These are phyloP conservation scores for Cosmia pyralina DNA, from an alignment of 2,888 invertebrate genomes.

Conservation along the genomic window DNA sequence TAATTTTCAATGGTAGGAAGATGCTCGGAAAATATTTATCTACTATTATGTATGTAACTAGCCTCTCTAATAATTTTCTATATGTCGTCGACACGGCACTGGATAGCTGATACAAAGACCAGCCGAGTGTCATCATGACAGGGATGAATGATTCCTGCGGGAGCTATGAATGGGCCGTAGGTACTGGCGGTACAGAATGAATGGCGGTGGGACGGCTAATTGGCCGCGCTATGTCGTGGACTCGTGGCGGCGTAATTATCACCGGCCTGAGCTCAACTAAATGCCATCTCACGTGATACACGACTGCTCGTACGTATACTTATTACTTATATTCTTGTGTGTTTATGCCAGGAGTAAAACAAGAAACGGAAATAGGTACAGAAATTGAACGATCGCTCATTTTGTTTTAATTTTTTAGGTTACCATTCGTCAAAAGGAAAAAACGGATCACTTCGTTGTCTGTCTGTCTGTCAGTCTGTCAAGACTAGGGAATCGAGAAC, in stretches of 20 bases:
- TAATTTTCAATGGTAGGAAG: not conserved
- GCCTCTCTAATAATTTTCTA: constrained; percentile 25
- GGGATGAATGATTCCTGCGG: constrained; percentile 77
- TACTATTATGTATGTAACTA: not conserved
- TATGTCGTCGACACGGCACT: constrained; percentile 17
- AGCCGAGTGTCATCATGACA: constrained; percentile 63
- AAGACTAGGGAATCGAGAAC: no score
- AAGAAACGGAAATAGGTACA: not conserved
- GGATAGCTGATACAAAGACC: constrained; percentile 55
- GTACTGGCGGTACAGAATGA: constrained; percentile 65
- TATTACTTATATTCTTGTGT: constrained; percentile 19
- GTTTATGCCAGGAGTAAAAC: constrained; percentile 2
- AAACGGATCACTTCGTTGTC: no score
- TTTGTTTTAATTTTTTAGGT: not conserved
- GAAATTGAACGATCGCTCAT: not conserved
- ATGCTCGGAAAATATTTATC: not conserved
- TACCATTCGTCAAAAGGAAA: no score
- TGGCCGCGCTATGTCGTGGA: constrained; percentile 67
- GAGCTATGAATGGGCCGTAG: constrained; percentile 76
- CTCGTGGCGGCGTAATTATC: constrained; percentile 80
- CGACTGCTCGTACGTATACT: constrained; percentile 24
- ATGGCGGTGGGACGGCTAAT: constrained; percentile 76
- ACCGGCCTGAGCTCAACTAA: constrained; percentile 67
- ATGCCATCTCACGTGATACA: constrained; percentile 64
- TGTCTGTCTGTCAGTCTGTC: no score